Evolutionary conservation across 2,888 invertebrate genomes (phyloP).

Genomic region (Cantharis lateralis): DNA sequence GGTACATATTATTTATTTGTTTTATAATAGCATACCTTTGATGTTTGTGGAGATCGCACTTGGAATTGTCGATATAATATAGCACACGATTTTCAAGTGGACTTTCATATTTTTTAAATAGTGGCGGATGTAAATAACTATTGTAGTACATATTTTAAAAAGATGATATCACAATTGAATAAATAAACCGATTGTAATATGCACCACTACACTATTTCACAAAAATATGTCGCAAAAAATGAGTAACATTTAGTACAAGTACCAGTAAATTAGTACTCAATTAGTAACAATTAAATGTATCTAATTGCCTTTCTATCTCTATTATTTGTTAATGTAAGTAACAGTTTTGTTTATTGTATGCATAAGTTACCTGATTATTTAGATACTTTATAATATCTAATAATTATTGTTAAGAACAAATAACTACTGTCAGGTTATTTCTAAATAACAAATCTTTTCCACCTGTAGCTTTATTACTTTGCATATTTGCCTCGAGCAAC

Average conservation of each 20-base stretch:
- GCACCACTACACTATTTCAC: neutral
- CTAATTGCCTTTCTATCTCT: neutral
- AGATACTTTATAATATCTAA: neutral
- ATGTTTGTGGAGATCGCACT: slow-evolving; percentile 46
- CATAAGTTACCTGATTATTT: neutral
- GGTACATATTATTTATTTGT: no score
- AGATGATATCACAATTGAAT: neutral
- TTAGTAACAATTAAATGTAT: neutral
- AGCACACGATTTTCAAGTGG: slow-evolving; percentile 48
- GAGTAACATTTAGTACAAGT: neutral
- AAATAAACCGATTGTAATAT: neutral
- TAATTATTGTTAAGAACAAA: neutral
- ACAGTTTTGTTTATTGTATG: neutral
- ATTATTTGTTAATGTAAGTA: neutral
- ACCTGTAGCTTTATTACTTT: neutral
- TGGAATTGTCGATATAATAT: slow-evolving; percentile 48
- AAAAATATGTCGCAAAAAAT: neutral
- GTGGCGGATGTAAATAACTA: slow-evolving; percentile 53
- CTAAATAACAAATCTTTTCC: neutral
- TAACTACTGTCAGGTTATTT: neutral
- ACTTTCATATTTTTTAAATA: slow-evolving; percentile 45
- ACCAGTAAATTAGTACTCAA: neutral
- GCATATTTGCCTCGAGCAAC: neutral
- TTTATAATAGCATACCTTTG: neutral
- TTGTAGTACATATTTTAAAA: slow-evolving; percentile 51